These are phyloP conservation scores for Crossaster papposus DNA, from an alignment of 53 echinoderm and acorn worm species.

Conservation along the genomic window DNA sequence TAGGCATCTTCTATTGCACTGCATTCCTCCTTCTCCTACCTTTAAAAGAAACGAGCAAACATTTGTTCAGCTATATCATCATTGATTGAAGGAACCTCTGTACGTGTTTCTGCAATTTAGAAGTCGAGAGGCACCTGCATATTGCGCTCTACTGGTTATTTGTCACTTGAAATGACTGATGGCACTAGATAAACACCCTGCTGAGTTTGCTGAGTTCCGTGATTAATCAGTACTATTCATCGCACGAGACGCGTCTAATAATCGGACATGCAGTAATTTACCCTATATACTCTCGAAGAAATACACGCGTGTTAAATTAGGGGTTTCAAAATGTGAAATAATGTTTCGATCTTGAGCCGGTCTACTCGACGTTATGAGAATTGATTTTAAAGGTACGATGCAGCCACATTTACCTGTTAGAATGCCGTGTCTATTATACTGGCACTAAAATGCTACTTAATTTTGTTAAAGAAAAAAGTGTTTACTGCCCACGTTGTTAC, in stretches of 20 bases:
- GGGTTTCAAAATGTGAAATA: not conserved
- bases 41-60: not conserved
- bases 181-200: not conserved
- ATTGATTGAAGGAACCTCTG: not conserved
- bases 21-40: not conserved
- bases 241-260: not conserved
- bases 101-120: not conserved
- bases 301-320: not conserved
- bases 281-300: not conserved
- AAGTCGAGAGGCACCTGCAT: not conserved
- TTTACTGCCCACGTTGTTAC: too few relatives aligned
- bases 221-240: not conserved
- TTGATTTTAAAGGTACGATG: too few relatives aligned
- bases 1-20: not conserved
- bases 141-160: constrained; percentile 1
- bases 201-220: not conserved
- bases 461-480: too few relatives aligned
- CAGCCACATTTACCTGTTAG: too few relatives aligned
- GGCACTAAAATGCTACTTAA: too few relatives aligned
- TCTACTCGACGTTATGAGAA: not conserved
- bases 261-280: not conserved
- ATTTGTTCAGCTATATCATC: not conserved
- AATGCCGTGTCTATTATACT: too few relatives aligned
- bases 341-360: not conserved
- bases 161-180: constrained; percentile 7